These are phyloP conservation scores for Pungitius pungitius DNA, from an alignment of 2,113 vertebrate species.

Conservation along the genomic window DNA sequence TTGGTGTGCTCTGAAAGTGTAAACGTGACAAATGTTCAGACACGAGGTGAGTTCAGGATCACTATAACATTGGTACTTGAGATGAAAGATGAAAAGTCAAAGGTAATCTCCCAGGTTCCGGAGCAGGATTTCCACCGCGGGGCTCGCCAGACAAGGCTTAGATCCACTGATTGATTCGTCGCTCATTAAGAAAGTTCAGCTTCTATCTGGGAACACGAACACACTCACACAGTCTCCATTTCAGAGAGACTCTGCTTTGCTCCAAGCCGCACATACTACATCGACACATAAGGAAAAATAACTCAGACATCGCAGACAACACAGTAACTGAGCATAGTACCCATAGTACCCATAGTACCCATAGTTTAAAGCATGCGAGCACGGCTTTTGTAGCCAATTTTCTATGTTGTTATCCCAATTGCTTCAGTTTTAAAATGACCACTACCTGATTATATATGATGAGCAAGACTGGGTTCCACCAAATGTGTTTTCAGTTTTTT, in stretches of 20 bases:
- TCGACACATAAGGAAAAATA: not conserved
- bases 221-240: not conserved
- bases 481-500: not conserved
- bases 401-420: not conserved
- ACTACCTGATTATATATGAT: conserved; percentile 1
- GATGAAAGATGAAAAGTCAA: conserved; percentile 34
- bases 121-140: conserved; percentile 38
- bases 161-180: conserved; percentile 56
- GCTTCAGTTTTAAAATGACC: not conserved
- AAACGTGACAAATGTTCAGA: conserved; percentile 9
- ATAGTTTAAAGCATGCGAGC: not conserved
- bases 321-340: not conserved
- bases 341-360: no score
- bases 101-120: conserved; percentile 27
- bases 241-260: not conserved
- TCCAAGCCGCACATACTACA: not conserved
- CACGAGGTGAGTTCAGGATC: not conserved
- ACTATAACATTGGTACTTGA: conserved; percentile 8
- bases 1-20: not conserved
- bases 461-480: not conserved
- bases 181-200: conserved; percentile 45
- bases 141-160: conserved; percentile 58
- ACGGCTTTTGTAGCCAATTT: not conserved
- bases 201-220: conserved; percentile 27
- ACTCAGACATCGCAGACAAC: not conserved